Evolutionary conservation across 2,797 vertebrate species (phyloP).

Genomic region (Meriones psammophilus): DNA sequence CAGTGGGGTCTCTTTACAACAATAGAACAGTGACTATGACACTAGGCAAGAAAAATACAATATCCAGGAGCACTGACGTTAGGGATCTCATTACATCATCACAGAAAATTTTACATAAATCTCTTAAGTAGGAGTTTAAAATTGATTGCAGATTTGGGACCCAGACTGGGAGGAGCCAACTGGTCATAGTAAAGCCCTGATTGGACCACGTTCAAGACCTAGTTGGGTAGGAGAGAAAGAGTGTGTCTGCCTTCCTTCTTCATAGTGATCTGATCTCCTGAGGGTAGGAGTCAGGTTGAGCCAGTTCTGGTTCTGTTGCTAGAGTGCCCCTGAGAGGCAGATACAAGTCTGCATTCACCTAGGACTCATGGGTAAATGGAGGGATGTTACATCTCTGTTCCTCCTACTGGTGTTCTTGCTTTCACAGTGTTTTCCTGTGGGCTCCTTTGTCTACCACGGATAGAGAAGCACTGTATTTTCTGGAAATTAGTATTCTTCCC

Average conservation of each 20-base stretch:
- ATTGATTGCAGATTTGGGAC: constrained; percentile 3
- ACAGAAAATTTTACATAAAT: constrained; percentile 54
- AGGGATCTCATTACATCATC: constrained; percentile 29
- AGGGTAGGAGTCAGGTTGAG: background rate
- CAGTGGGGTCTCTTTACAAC: background rate
- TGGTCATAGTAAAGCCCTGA: background rate
- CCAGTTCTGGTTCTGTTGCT: background rate
- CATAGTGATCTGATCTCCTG: background rate
- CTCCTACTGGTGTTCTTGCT: background rate
- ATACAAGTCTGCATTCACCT: rapidly evolving
- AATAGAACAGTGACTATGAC: background rate
- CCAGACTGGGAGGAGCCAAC: background rate
- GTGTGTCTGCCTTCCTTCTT: background rate
- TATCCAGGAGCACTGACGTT: background rate
- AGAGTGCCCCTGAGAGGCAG: background rate
- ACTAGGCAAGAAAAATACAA: constrained; percentile 1
- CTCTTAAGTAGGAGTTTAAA: constrained; percentile 32
- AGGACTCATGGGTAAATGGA: background rate
- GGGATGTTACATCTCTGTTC: rapidly evolving
- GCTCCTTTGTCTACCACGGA: background rate
- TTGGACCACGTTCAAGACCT: background rate
- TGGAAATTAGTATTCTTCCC: background rate
- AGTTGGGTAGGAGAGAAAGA: background rate
- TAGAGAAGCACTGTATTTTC: background rate
- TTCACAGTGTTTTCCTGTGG: background rate